Conservation (phyloP, 2,888 invertebrate species). For the Baccha elongata region DNA sequence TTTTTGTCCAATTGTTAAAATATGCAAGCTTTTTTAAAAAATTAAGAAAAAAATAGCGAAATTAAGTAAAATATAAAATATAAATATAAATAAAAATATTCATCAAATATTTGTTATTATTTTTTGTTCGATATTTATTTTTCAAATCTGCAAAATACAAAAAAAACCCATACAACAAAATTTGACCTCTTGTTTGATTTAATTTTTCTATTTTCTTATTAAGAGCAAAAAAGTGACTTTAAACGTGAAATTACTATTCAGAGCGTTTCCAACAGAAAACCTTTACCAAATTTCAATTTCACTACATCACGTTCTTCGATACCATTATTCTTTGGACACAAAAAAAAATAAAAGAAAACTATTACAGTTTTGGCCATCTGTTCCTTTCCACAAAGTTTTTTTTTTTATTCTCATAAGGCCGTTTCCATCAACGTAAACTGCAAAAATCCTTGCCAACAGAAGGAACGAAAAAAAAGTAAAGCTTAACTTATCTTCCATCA, state of each 20-base stretch:
- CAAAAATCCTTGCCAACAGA: conserved; percentile 32
- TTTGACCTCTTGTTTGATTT: too few species aligned
- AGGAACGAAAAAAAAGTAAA: background rate
- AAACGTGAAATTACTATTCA: conserved; percentile 9
- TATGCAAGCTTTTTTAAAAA: too few species aligned
- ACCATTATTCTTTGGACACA: conserved; percentile 3
- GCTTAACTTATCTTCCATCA: conserved; percentile 38
- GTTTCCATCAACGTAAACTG: conserved; percentile 16
- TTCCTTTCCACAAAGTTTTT: conserved; percentile 22
- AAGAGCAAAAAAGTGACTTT: background rate
- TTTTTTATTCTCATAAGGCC: background rate
- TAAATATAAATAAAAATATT: too few species aligned
- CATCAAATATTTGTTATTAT: too few species aligned
- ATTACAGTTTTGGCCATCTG: conserved; percentile 44
- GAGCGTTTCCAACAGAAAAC: conserved; percentile 3
- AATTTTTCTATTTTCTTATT: too few species aligned
- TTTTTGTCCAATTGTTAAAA: too few species aligned
- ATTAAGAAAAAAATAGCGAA: too few species aligned
- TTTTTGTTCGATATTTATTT: too few species aligned
- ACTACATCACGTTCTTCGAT: conserved; percentile 44
- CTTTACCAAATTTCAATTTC: conserved; percentile 48
- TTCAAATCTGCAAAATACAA: too few species aligned
- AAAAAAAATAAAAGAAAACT: conserved; percentile 10
- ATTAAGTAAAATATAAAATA: too few species aligned
- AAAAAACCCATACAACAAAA: too few species aligned